These are phyloP conservation scores for Poeciliopsis presidionis DNA, from an alignment of 2,797 vertebrate species.

Conservation along the genomic window DNA sequence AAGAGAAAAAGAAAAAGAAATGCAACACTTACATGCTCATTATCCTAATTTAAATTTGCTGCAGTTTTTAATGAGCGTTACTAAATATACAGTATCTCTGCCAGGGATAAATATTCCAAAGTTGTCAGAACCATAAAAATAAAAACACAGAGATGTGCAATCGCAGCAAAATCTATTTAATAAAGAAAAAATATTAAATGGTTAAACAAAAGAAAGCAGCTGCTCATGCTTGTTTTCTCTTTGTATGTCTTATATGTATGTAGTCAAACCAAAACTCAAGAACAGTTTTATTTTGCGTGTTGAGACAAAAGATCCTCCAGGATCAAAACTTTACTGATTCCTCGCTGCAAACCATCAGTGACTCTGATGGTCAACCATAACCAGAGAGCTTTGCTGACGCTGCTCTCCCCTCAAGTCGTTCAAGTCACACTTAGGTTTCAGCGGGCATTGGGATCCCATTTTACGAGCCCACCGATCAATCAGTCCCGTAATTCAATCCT, in stretches of 20 bases:
- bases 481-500: slow-evolving; percentile 69
- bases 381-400: slow-evolving; percentile 16
- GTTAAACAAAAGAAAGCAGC: background rate
- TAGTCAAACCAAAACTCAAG: background rate
- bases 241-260: background rate
- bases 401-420: slow-evolving; percentile 53
- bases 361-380: background rate
- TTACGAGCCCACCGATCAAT: slow-evolving; percentile 74
- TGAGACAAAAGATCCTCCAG: background rate
- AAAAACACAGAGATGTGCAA: background rate
- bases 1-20: too few species aligned
- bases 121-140: background rate
- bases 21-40: background rate
- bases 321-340: background rate
- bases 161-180: background rate
- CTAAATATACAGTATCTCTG: background rate
- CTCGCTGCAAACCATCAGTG: background rate
- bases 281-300: background rate
- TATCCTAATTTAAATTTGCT: background rate
- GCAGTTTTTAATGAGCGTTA: background rate
- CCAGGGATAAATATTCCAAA: background rate
- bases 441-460: slow-evolving; percentile 67
- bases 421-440: slow-evolving; percentile 71
- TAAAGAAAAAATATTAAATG: background rate
- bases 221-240: background rate